A percentile compares a stretch with the other conserved stretches of the same genome.
These are phyloP conservation scores for Ceratosolen fusciceps DNA, from an alignment of 1,140 invertebrate species.

Conservation along the genomic window DNA sequence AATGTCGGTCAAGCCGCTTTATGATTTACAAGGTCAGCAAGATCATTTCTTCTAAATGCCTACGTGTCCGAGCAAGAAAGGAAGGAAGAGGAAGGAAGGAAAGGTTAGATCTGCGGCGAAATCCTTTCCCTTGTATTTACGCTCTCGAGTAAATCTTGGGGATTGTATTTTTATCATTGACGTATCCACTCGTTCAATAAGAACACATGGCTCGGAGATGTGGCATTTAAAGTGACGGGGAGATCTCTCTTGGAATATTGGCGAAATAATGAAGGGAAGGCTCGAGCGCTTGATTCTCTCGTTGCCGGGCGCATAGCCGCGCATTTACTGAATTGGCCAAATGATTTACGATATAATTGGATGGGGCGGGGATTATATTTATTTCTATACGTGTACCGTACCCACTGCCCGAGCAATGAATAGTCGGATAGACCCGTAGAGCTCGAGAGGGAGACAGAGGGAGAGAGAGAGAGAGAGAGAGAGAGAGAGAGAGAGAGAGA, in stretches of 20 bases:
- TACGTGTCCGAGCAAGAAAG: too few species aligned
- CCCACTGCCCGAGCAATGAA: too few species aligned
- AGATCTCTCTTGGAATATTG: neutral
- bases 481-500: too few species aligned
- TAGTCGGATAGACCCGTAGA: too few species aligned
- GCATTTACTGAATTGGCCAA: conserved; percentile 44
- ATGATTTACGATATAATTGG: conserved; percentile 61
- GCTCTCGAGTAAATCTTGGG: neutral
- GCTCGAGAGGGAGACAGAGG: too few species aligned
- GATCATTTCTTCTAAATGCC: too few species aligned
- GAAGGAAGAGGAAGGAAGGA: too few species aligned
- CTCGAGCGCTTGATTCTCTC: conserved; percentile 49
- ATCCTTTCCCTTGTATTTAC: neutral
- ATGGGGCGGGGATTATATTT: conserved; percentile 49
- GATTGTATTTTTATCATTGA: conserved; percentile 7
- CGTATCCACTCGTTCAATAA: neutral
- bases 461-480: too few species aligned
- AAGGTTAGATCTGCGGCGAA: too few species aligned
- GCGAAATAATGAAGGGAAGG: conserved; percentile 23
- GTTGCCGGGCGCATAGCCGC: neutral
- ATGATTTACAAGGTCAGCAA: too few species aligned
- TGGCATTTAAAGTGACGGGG: neutral
- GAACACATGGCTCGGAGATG: neutral
- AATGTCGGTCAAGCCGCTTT: too few species aligned
- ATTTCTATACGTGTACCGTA: neutral